Evolutionary conservation across 1,140 invertebrate genomes (phyloP).

Genomic region (Maniola jurtina): DNA sequence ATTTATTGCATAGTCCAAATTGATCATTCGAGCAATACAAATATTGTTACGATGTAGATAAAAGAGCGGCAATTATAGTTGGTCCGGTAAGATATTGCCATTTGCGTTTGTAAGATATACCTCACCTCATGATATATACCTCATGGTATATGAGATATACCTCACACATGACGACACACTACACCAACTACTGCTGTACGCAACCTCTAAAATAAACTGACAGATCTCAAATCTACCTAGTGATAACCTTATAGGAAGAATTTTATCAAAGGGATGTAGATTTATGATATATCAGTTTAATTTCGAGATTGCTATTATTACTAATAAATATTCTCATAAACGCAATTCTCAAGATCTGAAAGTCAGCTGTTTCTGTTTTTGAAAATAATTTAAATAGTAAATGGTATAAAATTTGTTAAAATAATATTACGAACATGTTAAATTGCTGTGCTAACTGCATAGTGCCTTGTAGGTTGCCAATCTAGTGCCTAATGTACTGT

Average conservation of each 20-base stretch:
- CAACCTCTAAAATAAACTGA: no score
- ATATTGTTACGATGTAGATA: conserved; percentile 40
- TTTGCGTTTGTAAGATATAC: background rate
- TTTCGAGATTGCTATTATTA: no score
- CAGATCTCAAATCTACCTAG: no score
- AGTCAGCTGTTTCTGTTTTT: conserved; percentile 3
- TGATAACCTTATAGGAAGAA: no score
- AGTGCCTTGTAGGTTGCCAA: conserved; percentile 80
- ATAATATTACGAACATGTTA: conserved; percentile 50
- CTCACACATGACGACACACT: no score
- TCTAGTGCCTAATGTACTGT: conserved; percentile 78
- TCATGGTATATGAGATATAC: no score
- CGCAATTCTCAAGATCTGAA: conserved; percentile 1
- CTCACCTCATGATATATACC: background rate
- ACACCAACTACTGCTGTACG: no score
- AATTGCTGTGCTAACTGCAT: conserved; percentile 78
- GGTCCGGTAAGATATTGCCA: background rate
- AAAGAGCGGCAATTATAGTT: conserved; percentile 31
- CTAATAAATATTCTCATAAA: background rate
- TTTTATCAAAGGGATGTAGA: no score
- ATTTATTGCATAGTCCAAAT: conserved; percentile 21
- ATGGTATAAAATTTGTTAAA: conserved; percentile 47
- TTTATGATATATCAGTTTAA: no score
- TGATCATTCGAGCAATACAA: conserved; percentile 34
- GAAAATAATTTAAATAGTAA: conserved; percentile 31